phyloP scores from a whole-genome alignment of 2,113 vertebrate genomes.

The Tachycineta bicolor region DNA sequence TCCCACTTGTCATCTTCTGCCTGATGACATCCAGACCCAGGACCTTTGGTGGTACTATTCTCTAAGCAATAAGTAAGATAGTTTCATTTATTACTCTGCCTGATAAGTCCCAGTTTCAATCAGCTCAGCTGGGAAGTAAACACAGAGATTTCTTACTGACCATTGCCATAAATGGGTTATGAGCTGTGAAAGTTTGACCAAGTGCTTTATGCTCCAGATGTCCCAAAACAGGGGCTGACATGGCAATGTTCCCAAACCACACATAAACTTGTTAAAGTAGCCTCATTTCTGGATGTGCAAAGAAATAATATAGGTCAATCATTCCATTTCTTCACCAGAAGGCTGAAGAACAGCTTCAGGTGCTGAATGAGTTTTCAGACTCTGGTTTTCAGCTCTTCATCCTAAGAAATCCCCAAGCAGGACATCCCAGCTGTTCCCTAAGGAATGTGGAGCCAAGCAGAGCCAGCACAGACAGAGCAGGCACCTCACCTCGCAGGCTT shows the following conservation, averaged over 20 bases:
- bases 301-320: neutral
- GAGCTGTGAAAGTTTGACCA: neutral
- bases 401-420: neutral
- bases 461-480: neutral
- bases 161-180: neutral
- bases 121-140: neutral
- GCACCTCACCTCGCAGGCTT: neutral
- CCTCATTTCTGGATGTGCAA: neutral
- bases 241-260: neutral
- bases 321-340: neutral
- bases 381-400: neutral
- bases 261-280: neutral
- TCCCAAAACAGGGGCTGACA: neutral
- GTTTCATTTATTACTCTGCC: neutral
- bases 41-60: neutral
- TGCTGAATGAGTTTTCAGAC: neutral
- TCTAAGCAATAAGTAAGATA: neutral
- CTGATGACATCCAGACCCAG: neutral
- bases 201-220: neutral
- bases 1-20: neutral
- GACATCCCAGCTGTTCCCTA: neutral
- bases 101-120: neutral
- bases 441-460: neutral
- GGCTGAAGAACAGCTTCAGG: neutral
- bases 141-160: neutral